phyloP scores from a whole-genome alignment of 1,140 invertebrate species.

The Leptestheria dahalacensis region DNA sequence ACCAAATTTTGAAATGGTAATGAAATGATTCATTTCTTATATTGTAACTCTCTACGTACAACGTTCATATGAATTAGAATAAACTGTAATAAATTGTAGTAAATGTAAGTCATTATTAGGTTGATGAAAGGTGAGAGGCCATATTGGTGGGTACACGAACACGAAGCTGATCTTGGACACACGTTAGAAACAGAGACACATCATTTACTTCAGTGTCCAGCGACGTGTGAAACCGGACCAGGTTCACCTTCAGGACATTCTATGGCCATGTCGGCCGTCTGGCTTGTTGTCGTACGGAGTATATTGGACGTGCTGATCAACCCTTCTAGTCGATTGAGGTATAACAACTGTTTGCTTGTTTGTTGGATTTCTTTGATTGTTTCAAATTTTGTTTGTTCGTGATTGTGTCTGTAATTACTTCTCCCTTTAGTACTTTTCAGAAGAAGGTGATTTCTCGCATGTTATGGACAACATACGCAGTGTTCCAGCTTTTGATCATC shows the following conservation, averaged over 20 bases:
- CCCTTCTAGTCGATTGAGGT: slow-evolving; percentile 9
- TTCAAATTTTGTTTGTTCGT: slow-evolving; percentile 10
- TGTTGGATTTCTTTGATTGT: not conserved
- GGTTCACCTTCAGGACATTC: slow-evolving; percentile 44
- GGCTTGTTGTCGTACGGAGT: slow-evolving; percentile 31
- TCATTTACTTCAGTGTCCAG: too few species aligned
- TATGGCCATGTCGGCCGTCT: slow-evolving; percentile 37
- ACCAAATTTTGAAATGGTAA: slow-evolving; percentile 36
- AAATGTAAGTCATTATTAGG: slow-evolving; percentile 32
- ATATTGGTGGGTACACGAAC: slow-evolving; percentile 47
- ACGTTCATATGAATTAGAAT: not conserved
- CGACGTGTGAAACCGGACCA: slow-evolving; percentile 49
- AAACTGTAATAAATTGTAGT: not conserved
- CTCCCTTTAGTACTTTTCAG: slow-evolving; percentile 16
- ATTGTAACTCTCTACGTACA: not conserved
- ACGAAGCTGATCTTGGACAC: slow-evolving; percentile 31
- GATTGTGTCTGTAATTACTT: too few species aligned
- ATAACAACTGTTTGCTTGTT: not conserved
- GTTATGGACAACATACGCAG: slow-evolving; percentile 28
- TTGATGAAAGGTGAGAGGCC: slow-evolving; percentile 43
- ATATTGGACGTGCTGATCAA: slow-evolving; percentile 17
- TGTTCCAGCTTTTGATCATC: slow-evolving; percentile 32
- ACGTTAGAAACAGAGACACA: too few species aligned
- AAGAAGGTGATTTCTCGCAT: slow-evolving; percentile 15
- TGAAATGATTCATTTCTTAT: too few species aligned